Percentiles rank a stretch among this genome's conserved stretches.
Evolutionary conservation across 2,888 invertebrate species (phyloP).

Genomic region (Stomorhina lunata): DNA sequence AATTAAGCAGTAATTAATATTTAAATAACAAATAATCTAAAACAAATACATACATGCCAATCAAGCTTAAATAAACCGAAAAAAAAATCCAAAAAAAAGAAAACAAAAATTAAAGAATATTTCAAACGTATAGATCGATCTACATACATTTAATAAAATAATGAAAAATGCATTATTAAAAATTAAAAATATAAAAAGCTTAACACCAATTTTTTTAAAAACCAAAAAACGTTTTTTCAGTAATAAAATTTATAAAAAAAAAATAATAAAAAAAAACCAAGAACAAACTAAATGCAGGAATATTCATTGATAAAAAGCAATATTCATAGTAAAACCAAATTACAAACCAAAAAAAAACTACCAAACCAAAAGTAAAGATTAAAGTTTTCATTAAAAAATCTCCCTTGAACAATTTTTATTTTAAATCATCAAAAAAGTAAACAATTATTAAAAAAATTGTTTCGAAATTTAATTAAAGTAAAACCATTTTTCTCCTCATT

Average conservation of each 20-base stretch:
- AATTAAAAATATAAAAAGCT: constrained; percentile 43
- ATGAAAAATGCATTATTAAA: constrained; percentile 8
- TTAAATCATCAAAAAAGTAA: not conserved
- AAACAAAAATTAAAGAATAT: constrained; percentile 31
- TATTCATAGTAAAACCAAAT: constrained; percentile 45
- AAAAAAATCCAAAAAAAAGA: constrained; percentile 14
- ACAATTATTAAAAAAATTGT: not conserved
- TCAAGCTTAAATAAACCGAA: constrained; percentile 38
- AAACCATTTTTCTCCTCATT: not conserved
- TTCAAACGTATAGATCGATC: constrained; percentile 34
- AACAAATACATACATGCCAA: constrained; percentile 48
- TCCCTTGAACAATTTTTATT: not conserved
- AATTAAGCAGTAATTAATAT: constrained; percentile 11
- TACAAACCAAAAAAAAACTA: not conserved
- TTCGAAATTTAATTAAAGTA: not conserved
- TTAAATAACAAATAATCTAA: constrained; percentile 7
- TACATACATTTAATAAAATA: constrained; percentile 1
- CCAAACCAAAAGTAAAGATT: not conserved
- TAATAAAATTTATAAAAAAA: constrained; percentile 23
- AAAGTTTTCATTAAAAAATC: not conserved
- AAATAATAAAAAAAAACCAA: too few relatives aligned
- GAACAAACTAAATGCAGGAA: constrained; percentile 54
- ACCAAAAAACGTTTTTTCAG: constrained; percentile 29
- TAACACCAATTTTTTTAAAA: constrained; percentile 63
- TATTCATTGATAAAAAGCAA: constrained; percentile 59